phyloP scores from a whole-genome alignment of 2,888 invertebrate species.

The Pandemis heparana region DNA sequence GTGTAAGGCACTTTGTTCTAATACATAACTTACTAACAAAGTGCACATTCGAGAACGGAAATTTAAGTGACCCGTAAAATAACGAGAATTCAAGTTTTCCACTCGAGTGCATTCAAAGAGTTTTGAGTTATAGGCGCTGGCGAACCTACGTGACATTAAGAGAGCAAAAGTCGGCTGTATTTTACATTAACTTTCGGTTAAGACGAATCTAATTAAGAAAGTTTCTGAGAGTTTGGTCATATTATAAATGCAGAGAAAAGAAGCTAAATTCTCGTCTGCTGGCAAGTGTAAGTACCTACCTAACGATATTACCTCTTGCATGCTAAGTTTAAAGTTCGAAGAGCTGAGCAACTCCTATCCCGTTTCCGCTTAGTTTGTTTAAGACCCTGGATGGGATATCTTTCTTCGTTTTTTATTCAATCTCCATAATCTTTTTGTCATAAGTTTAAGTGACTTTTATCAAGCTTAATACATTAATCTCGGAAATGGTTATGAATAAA shows the following conservation, averaged over 20 bases:
- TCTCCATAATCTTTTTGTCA: constrained; percentile 19
- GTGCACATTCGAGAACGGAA: constrained; percentile 42
- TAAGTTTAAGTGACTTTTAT: constrained; percentile 32
- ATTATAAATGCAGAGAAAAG: constrained; percentile 74
- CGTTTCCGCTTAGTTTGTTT: constrained; percentile 24
- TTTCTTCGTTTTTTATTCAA: constrained; percentile 10
- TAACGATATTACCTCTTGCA: constrained; percentile 62
- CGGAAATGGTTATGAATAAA: constrained; percentile 40
- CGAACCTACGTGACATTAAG: constrained; percentile 69
- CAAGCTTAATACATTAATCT: constrained; percentile 35
- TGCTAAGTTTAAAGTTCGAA: constrained; percentile 51
- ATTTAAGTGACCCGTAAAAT: constrained; percentile 49
- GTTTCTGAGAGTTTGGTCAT: constrained; percentile 69
- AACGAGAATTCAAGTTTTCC: constrained; percentile 57
- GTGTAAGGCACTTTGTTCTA: neutral
- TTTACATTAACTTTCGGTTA: constrained; percentile 75
- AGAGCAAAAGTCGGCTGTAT: constrained; percentile 66
- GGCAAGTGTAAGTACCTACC: constrained; percentile 43
- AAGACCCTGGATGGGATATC: constrained; percentile 2
- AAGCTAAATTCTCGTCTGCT: constrained; percentile 59
- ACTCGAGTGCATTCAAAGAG: constrained; percentile 58
- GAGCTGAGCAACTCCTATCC: constrained; percentile 10
- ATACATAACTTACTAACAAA: constrained; percentile 22
- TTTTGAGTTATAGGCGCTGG: constrained; percentile 61
- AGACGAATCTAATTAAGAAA: constrained; percentile 73